Base-by-base conservation (phyloP, 37 sponge, comb jelly and placozoan species). In the Haliclona indistincta region DNA sequence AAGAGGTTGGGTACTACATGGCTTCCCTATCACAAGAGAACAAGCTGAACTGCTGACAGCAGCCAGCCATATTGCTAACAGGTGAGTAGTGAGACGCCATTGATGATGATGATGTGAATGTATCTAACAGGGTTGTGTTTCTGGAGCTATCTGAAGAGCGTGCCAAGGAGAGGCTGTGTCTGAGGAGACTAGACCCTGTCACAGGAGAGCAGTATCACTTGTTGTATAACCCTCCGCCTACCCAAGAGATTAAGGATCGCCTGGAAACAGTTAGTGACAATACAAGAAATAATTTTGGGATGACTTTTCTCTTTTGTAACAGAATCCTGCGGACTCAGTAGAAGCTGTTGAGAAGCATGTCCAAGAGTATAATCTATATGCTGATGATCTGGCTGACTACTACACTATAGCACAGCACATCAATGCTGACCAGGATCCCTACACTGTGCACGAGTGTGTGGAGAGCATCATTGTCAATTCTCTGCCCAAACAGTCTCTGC, bases 391-490 rank as follows among this genome's bases (percentile, higher is more conserved):
- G 43, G 42, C 54, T 33, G 82, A 87, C 53, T 89, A 71, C 61
- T 92, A 90, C 68, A 26, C 30, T 11, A 66, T 22, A 39, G 79
- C 75, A 1, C 84, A 86, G 54, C 84, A 88, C 38, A 44, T 96
- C 29, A 96, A 92, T 30, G 93, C 87, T 28, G 97, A 96, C 74
- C 97, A 93, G 41, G 97, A 96, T 54, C 97, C 97, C 15, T 81
- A 80, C 62, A 87, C 91, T 38, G 91, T 96, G 63, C 89, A 84
- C 26, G 97, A 96, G 74, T 75, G 81, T 58, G 41, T 96, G 33
- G 97, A 96, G 74, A 81, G 75, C 26, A 35, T 80, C 20, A 61
- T 96, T 2, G 78, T 93, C 32, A 93, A 89, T 56, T 79, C 94
- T 15, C 77, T 89, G 10, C 84, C 94, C 38, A 87, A 87, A 42